Percentiles rank a stretch among this genome's conserved stretches.
These are phyloP conservation scores for Latrodectus elegans DNA, from an alignment of 2,888 invertebrate genomes.

Conservation along the genomic window DNA sequence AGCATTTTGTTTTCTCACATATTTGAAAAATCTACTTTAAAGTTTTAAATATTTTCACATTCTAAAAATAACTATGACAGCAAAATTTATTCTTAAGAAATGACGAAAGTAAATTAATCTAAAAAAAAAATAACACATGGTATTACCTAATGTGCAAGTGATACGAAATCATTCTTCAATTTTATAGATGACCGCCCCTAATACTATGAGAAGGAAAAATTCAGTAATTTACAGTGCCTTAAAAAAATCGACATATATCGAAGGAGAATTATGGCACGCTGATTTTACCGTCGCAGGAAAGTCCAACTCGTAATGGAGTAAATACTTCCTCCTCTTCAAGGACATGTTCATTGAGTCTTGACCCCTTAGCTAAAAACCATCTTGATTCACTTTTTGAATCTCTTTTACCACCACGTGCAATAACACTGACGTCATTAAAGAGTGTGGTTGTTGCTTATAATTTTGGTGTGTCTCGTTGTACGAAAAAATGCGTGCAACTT, in stretches of 20 bases:
- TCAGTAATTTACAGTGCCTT: conserved; percentile 15
- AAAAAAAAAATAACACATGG: too few species aligned
- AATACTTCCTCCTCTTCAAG: conserved; percentile 66
- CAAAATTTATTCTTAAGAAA: too few species aligned
- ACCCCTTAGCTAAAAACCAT: conserved; percentile 32
- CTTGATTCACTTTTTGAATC: conserved; percentile 11
- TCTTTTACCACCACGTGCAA: conserved; percentile 8
- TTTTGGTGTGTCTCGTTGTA: conserved; percentile 21
- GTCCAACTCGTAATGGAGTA: conserved; percentile 40
- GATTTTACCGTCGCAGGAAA: conserved; percentile 61
- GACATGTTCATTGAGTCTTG: conserved; percentile 36
- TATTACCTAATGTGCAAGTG: too few species aligned
- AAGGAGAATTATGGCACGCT: conserved; percentile 55
- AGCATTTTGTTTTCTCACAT: too few species aligned
- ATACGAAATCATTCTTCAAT: too few species aligned
- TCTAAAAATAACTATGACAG: too few species aligned
- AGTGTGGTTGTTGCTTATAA: not conserved
- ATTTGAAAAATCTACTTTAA: too few species aligned
- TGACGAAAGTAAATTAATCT: too few species aligned
- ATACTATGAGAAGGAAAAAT: conserved; percentile 4
- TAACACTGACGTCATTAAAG: conserved; percentile 37
- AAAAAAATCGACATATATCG: conserved; percentile 18
- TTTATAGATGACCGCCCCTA: too few species aligned
- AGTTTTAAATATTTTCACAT: too few species aligned
- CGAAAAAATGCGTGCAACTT: conserved; percentile 45